Percentiles rank a stretch among this genome's conserved stretches.
Conservation (phyloP, 2,797 vertebrate species). For the Allobates femoralis region DNA sequence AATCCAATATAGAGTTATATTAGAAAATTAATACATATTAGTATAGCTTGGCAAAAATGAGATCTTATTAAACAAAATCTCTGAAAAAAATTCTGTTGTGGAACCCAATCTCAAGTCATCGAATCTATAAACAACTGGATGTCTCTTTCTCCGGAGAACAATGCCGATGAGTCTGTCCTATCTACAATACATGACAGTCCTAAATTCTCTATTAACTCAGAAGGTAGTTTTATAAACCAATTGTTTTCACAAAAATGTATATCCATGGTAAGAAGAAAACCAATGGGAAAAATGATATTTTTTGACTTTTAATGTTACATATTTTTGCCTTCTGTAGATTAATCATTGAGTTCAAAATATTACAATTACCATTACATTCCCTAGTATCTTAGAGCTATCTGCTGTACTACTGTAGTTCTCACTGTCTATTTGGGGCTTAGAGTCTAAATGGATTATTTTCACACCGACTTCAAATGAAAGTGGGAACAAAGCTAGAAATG, state of each 20-base stretch:
- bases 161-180: no score
- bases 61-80: no score
- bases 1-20: no score
- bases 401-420: conserved; percentile 34
- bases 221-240: not conserved
- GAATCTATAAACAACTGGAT: no score
- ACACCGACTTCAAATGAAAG: conserved; percentile 55
- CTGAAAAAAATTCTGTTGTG: no score
- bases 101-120: no score
- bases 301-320: not conserved
- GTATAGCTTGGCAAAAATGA: no score
- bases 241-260: not conserved
- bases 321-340: not conserved
- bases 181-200: no score
- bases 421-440: conserved; percentile 35
- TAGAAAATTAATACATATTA: no score
- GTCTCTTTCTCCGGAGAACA: no score
- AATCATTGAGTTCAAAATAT: not conserved
- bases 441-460: conserved; percentile 50
- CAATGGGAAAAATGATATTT: not conserved
- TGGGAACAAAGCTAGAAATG: conserved; percentile 55
- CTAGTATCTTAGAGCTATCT: not conserved
- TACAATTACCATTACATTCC: conserved; percentile 6
- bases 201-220: not conserved
- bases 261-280: not conserved